A percentile compares a stretch with the other conserved stretches of the same genome.
Evolutionary conservation across 2,888 invertebrate species (phyloP).

Genomic region (Tipula helvola): DNA sequence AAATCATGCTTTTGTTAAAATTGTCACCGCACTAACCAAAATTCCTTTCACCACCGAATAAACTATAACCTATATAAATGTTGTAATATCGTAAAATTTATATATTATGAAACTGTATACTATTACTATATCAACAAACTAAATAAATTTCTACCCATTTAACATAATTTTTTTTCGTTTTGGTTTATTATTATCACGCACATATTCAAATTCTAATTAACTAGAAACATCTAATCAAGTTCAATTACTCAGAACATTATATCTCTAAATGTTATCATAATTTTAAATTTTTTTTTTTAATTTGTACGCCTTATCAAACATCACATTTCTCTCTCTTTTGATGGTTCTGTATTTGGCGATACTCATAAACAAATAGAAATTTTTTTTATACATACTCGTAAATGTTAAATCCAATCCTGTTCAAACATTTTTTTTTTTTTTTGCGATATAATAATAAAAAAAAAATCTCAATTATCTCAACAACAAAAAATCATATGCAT

Average conservation of each 20-base stretch:
- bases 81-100: not conserved
- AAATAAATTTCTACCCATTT: not conserved
- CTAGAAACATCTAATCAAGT: not conserved
- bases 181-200: not conserved
- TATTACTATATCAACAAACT: not conserved
- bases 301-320: not conserved
- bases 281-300: not conserved
- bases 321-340: not conserved
- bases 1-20: not conserved
- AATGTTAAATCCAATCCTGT: not conserved
- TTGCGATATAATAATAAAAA: not conserved
- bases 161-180: not conserved
- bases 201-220: not conserved
- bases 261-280: not conserved
- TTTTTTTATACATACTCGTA: not conserved
- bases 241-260: slow-evolving; percentile 4
- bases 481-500: not conserved
- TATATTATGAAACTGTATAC: not conserved
- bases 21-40: not conserved
- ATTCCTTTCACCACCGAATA: not conserved
- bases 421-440: not conserved
- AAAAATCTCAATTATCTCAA: not conserved
- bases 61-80: not conserved
- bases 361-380: not conserved
- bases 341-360: too few species aligned